Percentiles rank a stretch among this genome's conserved stretches.
These are phyloP conservation scores for Anguilla anguilla DNA, from an alignment of 2,797 vertebrate genomes.

Conservation along the genomic window DNA sequence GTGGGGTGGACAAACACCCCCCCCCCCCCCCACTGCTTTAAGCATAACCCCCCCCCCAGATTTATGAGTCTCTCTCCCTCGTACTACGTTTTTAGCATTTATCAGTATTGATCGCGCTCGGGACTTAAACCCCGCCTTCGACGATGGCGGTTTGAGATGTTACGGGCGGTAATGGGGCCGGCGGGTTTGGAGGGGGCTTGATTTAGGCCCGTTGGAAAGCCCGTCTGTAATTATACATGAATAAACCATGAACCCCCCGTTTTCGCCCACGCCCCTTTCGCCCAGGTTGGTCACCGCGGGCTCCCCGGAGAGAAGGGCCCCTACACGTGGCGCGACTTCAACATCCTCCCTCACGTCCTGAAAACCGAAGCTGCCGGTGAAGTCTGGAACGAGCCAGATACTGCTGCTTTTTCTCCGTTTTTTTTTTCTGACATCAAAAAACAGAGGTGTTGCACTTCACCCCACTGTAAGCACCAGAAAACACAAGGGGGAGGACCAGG, in stretches of 20 bases:
- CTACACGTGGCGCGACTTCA: not conserved
- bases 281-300: constrained; percentile 58
- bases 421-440: not conserved
- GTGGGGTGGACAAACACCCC: constrained; percentile 71
- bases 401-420: not conserved
- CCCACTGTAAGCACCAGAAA: too few relatives aligned
- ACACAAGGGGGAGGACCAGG: too few relatives aligned
- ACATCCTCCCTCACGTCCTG: not conserved
- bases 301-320: constrained; percentile 14
- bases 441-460: not conserved
- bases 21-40: constrained; percentile 80
- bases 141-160: constrained; percentile 84
- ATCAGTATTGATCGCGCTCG: constrained; percentile 89
- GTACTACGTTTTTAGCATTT: constrained; percentile 87
- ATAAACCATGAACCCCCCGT: constrained; percentile 88
- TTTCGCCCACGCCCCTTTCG: constrained; percentile 65
- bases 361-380: not conserved
- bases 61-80: constrained; percentile 78
- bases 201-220: constrained; percentile 92
- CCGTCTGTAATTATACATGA: constrained; percentile 93
- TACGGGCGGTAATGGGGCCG: constrained; percentile 81
- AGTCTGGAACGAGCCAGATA: not conserved
- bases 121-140: constrained; percentile 86
- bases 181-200: constrained; percentile 62
- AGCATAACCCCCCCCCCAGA: constrained; percentile 75